These are phyloP conservation scores for Neodontobutis hainanensis DNA, from an alignment of 2,113 vertebrate genomes.

Conservation along the genomic window DNA sequence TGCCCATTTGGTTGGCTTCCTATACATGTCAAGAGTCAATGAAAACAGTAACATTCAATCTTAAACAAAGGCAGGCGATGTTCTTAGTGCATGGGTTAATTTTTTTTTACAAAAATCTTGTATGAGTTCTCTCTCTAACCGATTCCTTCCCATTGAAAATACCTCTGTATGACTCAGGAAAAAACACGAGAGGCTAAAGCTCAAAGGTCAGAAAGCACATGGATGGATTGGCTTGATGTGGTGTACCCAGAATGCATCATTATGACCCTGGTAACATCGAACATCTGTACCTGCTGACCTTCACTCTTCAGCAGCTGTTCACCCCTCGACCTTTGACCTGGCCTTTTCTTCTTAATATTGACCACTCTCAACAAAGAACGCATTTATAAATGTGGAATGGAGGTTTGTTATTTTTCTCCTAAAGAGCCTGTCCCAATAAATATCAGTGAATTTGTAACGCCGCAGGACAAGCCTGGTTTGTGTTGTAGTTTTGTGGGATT, in stretches of 20 bases:
- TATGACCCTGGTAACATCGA: slow-evolving; percentile 68
- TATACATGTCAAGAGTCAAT: too few relatives aligned
- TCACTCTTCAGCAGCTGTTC: slow-evolving; percentile 65
- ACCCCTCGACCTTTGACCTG: slow-evolving; percentile 54
- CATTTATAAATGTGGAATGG: slow-evolving; percentile 19
- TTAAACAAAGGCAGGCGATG: too few relatives aligned
- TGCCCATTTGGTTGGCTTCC: too few relatives aligned
- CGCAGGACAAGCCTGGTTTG: slow-evolving; percentile 24
- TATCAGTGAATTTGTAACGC: slow-evolving; percentile 51
- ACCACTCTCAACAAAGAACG: slow-evolving; percentile 35
- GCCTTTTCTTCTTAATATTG: slow-evolving; percentile 37
- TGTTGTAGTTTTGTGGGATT: slow-evolving; percentile 3
- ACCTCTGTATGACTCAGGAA: slow-evolving; percentile 24
- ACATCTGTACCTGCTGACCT: slow-evolving; percentile 77
- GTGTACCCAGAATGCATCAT: slow-evolving; percentile 66
- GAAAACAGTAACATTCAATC: too few relatives aligned
- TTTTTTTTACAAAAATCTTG: slow-evolving; percentile 9
- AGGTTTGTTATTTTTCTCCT: slow-evolving; percentile 39
- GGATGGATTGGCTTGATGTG: slow-evolving; percentile 53
- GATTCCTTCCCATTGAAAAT: slow-evolving; percentile 13
- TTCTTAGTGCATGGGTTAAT: too few relatives aligned
- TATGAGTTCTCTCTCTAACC: slow-evolving; percentile 3
- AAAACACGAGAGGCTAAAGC: slow-evolving; percentile 27
- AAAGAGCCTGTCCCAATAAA: slow-evolving; percentile 34
- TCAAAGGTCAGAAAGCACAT: slow-evolving; percentile 65